These are phyloP conservation scores for Melanargia galathea DNA, from an alignment of 2,888 invertebrate genomes.

Conservation along the genomic window DNA sequence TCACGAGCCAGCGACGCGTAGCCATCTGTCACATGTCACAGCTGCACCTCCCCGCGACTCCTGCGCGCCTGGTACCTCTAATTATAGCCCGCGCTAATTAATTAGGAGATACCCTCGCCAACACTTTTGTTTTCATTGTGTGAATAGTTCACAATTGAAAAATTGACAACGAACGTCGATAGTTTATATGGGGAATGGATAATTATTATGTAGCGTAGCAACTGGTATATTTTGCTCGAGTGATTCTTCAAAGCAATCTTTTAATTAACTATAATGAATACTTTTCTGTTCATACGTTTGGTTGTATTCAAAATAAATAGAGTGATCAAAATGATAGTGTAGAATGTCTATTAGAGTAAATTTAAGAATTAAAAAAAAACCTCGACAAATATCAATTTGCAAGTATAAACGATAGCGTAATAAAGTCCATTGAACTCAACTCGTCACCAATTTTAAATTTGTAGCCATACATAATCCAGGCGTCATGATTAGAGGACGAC, in stretches of 20 bases:
- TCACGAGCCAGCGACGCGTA: slow-evolving; percentile 69
- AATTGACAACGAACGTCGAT: slow-evolving; percentile 45
- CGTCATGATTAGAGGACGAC: slow-evolving; percentile 71
- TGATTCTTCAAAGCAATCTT: slow-evolving; percentile 23
- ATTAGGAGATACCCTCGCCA: slow-evolving; percentile 52
- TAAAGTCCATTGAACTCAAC: slow-evolving; percentile 62
- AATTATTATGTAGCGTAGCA: slow-evolving; percentile 33
- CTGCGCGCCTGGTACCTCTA: slow-evolving; percentile 56
- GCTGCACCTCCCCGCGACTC: slow-evolving; percentile 61
- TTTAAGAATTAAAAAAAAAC: slow-evolving; percentile 3
- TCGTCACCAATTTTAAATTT: slow-evolving; percentile 52
- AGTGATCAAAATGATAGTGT: not conserved
- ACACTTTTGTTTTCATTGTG: slow-evolving; percentile 46
- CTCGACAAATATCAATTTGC: not conserved
- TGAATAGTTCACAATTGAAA: slow-evolving; percentile 45
- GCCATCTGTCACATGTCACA: slow-evolving; percentile 75
- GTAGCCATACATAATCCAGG: slow-evolving; percentile 61
- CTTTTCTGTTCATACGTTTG: not conserved
- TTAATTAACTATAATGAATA: slow-evolving; percentile 3
- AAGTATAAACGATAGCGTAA: slow-evolving; percentile 42
- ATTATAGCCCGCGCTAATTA: slow-evolving; percentile 73
- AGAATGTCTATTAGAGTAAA: slow-evolving; percentile 11
- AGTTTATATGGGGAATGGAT: slow-evolving; percentile 26
- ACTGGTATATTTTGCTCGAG: slow-evolving; percentile 24
- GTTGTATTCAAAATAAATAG: not conserved